Percentiles rank a stretch among this genome's conserved stretches.
Conservation (phyloP, 2,113 vertebrate genomes). For the Xiphophorus maculatus region DNA sequence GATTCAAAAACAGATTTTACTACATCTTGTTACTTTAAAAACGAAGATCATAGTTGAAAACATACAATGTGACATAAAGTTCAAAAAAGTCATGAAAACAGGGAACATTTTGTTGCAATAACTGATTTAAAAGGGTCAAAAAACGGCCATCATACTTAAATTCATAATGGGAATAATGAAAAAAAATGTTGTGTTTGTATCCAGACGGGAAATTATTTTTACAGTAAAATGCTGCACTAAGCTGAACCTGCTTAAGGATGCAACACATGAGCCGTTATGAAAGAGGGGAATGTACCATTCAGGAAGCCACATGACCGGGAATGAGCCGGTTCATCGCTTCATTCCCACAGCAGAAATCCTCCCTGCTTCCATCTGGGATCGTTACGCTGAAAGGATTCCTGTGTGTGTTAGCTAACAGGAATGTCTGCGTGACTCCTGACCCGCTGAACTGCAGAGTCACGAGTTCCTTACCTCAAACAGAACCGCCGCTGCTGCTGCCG, state of each 20-base stretch:
- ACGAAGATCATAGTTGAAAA: too few species aligned
- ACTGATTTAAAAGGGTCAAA: too few species aligned
- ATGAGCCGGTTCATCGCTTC: constrained; percentile 10
- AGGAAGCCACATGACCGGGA: constrained; percentile 23
- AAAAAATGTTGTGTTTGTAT: too few species aligned
- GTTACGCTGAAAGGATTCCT: constrained; percentile 26
- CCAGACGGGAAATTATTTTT: too few species aligned
- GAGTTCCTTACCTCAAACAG: constrained; percentile 30
- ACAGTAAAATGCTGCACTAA: neutral
- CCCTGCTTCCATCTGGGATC: constrained; percentile 15
- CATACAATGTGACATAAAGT: too few species aligned
- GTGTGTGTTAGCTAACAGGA: constrained; percentile 3
- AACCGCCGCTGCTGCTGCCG: too few species aligned
- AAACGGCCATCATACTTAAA: too few species aligned
- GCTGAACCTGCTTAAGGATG: constrained; percentile 18
- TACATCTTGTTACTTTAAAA: too few species aligned
- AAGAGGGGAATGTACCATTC: neutral
- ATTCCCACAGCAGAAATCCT: constrained; percentile 17
- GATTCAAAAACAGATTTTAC: too few species aligned
- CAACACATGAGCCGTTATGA: constrained; percentile 20
- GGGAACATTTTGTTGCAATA: too few species aligned
- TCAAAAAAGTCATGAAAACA: too few species aligned
- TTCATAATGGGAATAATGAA: too few species aligned
- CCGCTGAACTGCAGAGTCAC: constrained; percentile 33
- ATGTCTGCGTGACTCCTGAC: constrained; percentile 25